Base-by-base conservation (phyloP, 2,888 invertebrate species). In the Protonemura montana region DNA sequence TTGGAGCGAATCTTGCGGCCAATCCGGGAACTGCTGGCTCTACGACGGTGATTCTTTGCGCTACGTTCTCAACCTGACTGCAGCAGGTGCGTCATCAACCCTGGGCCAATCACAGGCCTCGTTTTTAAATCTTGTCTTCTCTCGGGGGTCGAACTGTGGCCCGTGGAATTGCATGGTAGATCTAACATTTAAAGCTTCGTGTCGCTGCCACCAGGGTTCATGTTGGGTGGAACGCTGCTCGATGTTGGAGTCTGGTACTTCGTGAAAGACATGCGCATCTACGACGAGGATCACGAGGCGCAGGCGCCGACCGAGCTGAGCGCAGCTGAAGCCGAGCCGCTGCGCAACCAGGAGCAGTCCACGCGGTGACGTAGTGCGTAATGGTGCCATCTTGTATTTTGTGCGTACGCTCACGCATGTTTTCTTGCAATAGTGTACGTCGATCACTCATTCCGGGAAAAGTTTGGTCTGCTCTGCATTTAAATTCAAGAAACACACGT, bases 21-120 rank as follows among this genome's bases (percentile, higher is more conserved):
- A 87, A 7, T 88, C 87, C 0, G 91, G 91, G 1, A 90, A 91
- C 80, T 91, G 91, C 86, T 91, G 91, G 91, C 86, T 91, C 5
- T 91, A 91, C 88, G 90, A 91, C 87, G 89, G 89, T 26, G 88
- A 89, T 30, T 89, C 89, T 28, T 89, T 91, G 86, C 88, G 90
- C 0, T 87, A 87, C 35, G 88, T 88, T 25, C 86, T 90, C 7
- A 90, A 90, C 85, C 87, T 89, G 7, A 87, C 89, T 16, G 89
- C 90, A 6, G 89, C 89, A 25, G 87, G 89, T 88, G 76, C 85
- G 87, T 87, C 16, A 0, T n/a, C 21, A 7, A 16, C n/a, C 1
- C 26, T 7, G n/a, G 10, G 35, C 35, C 35, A 35, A 35, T 35
- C 35, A 35, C 35, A 35, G 35, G 35, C 5, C 35, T 6, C 5